Percentiles rank a stretch among this genome's conserved stretches.
Evolutionary conservation across 2,888 invertebrate genomes (phyloP).

Genomic region (Acanthococcus lagerstroemiae): DNA sequence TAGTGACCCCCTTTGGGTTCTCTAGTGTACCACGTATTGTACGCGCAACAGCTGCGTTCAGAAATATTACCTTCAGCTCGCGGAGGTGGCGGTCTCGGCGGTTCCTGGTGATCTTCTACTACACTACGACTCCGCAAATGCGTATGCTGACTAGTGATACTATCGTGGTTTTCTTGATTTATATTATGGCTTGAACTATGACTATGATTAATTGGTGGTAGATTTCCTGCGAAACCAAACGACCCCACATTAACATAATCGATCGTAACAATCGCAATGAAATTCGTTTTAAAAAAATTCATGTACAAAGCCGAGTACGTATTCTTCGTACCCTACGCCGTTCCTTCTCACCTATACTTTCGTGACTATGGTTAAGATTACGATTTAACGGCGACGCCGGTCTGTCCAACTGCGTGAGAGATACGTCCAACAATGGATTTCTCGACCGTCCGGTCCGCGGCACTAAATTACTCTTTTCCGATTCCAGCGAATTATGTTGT

Average conservation of each 20-base stretch:
- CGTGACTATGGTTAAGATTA: conserved; percentile 35
- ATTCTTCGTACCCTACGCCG: not conserved
- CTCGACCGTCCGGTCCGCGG: conserved; percentile 53
- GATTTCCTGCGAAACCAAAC: conserved; percentile 10
- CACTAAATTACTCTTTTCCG: conserved; percentile 57
- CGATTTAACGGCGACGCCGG: conserved; percentile 44
- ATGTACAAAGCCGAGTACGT: not conserved
- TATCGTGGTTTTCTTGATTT: conserved; percentile 30
- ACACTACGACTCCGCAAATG: conserved; percentile 39
- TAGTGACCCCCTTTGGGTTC: no score
- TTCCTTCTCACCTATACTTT: conserved; percentile 29
- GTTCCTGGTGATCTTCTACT: conserved; percentile 46
- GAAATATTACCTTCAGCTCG: conserved; percentile 58
- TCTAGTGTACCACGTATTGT: no score
- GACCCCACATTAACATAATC: no score
- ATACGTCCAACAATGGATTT: conserved; percentile 55
- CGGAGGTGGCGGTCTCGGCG: conserved; percentile 77
- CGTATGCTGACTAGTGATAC: conserved; percentile 32
- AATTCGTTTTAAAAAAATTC: not conserved
- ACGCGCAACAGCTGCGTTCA: not conserved
- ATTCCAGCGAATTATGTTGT: conserved; percentile 41
- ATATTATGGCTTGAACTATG: conserved; percentile 31
- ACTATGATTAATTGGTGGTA: conserved; percentile 31
- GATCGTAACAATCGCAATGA: no score
- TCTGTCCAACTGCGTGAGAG: conserved; percentile 51